Evolutionary conservation across 2,888 invertebrate genomes (phyloP), one percentile per base, ranked within the genome.

Genomic region (Chironomus tentans): DNA sequence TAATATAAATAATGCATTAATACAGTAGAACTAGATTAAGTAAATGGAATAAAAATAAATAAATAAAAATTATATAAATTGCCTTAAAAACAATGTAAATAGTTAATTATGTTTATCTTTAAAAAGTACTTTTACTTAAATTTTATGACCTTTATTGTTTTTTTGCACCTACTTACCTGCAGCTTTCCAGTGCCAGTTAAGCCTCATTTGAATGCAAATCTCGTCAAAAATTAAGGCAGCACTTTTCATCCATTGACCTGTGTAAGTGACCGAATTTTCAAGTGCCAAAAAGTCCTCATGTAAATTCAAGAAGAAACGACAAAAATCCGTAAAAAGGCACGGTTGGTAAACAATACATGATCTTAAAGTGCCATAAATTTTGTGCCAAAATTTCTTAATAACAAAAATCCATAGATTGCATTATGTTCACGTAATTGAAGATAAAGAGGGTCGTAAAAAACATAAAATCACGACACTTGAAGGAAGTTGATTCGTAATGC

Each of bases 391-490:
- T 24, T n/a, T 65, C 3, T 24, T 24, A 21, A 65, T 22, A 65
- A 18, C 12, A 13, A 65, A 65, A 65, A 24, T 24, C 24, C 65
- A 65, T 65, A 65, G 21, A 65, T 65, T 65, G 65, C 65, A 65
- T 65, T 56, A 56, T n/a, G 18, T 38, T 56, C 56, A 24, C 65
- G 12, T 65, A 65, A 65, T 65, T 65, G 24, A 65, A 65, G 65
- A 24, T 65, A 65, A 13, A 65, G 21, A 21, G 65, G 65, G 65
- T 65, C 65, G 65, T 65, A n/a, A 65, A 65, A 65, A 65, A 65
- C 38, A 38, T 56, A 56, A 56, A 18, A 18, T 65, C 24, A 65
- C 65, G 65, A 24, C 65, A 65, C 65, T 65, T 24, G 21, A 65
- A 56, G 7, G 12, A 15, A 65, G 24, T 22, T n/a, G n/a, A 65